Conservation (phyloP, 2,113 vertebrate genomes). For the Mus pahari region DNA sequence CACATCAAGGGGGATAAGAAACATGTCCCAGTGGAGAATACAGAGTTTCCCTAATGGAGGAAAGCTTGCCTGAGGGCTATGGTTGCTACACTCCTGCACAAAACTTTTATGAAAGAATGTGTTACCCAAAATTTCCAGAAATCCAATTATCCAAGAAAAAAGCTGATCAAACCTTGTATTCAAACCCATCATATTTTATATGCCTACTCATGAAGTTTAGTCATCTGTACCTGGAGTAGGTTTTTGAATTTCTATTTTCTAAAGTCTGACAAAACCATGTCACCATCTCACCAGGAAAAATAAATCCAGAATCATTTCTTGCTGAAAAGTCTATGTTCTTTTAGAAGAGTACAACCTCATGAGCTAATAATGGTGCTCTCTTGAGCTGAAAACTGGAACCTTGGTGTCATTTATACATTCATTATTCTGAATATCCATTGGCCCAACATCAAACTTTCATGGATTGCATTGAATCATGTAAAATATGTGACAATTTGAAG, state of each 20-base stretch:
- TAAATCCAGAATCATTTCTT: background rate
- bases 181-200: background rate
- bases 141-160: conserved; percentile 27
- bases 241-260: background rate
- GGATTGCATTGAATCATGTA: conserved; percentile 11
- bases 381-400: background rate
- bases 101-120: background rate
- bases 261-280: background rate
- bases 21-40: background rate
- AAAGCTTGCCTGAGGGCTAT: background rate
- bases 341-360: background rate
- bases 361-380: background rate
- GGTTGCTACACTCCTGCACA: background rate
- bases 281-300: background rate
- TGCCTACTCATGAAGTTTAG: background rate
- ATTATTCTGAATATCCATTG: conserved; percentile 2
- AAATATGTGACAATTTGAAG: background rate
- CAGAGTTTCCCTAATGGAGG: background rate
- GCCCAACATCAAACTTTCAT: background rate
- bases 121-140: background rate
- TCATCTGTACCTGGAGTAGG: conserved; percentile 13
- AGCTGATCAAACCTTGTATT: background rate
- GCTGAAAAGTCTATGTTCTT: background rate
- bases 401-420: background rate
- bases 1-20: background rate